A percentile compares a stretch with the other conserved stretches of the same genome.
These are phyloP conservation scores for Hanleya hanleyi DNA, from an alignment of 2,888 invertebrate species.

Conservation along the genomic window DNA sequence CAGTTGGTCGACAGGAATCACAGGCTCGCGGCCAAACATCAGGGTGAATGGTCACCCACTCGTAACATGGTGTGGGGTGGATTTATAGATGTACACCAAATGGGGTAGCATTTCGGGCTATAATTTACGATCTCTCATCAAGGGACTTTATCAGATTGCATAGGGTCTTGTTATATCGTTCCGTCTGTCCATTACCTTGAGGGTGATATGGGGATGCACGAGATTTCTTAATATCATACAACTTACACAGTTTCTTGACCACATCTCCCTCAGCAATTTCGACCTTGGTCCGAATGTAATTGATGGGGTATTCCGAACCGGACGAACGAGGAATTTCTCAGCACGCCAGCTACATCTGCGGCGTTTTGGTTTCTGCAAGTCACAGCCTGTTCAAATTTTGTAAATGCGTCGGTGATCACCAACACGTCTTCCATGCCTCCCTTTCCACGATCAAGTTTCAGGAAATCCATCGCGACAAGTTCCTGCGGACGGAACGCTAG, in stretches of 20 bases:
- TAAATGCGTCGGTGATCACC: not conserved
- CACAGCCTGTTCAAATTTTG: not conserved
- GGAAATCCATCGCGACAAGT: not conserved
- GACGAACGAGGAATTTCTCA: not conserved
- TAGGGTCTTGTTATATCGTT: not conserved
- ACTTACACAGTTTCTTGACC: not conserved
- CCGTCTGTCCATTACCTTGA: too few relatives aligned
- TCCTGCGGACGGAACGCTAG: not conserved
- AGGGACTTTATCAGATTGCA: not conserved
- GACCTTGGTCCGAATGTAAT: not conserved
- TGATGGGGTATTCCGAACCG: too few relatives aligned
- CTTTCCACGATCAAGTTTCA: not conserved
- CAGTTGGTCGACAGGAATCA: not conserved
- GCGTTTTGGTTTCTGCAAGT: not conserved
- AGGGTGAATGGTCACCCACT: not conserved
- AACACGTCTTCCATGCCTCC: not conserved
- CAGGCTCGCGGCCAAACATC: not conserved
- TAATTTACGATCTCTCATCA: not conserved
- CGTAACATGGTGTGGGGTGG: not conserved
- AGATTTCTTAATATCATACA: not conserved
- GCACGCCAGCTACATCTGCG: not conserved
- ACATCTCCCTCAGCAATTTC: not conserved
- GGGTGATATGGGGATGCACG: too few relatives aligned
- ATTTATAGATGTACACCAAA: not conserved
- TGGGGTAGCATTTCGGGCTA: not conserved